Evolutionary conservation across 2,797 vertebrate genomes (phyloP).

Genomic region (Halcyon leucocephala): DNA sequence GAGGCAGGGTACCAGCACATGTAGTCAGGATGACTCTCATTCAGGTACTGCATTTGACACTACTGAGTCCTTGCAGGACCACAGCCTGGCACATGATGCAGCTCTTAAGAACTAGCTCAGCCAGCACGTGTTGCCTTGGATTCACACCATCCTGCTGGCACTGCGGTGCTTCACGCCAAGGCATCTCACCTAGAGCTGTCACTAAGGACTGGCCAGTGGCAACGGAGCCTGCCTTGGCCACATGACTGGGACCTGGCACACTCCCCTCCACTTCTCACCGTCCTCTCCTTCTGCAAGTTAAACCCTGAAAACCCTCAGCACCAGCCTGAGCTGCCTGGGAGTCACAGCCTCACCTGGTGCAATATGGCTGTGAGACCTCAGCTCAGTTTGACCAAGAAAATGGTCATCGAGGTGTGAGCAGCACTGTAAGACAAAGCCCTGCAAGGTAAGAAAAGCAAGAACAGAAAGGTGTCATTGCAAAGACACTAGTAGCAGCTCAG

Average conservation of each 20-base stretch:
- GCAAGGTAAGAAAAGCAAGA: background rate
- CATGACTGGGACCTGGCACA: fast-evolving
- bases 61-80: background rate
- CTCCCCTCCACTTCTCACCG: background rate
- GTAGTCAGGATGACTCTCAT: background rate
- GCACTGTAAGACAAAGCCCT: background rate
- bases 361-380: fast-evolving
- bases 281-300: background rate
- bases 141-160: background rate
- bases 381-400: background rate
- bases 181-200: background rate
- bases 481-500: background rate
- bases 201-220: background rate
- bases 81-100: no score
- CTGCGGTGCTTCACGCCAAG: background rate
- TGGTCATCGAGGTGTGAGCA: background rate
- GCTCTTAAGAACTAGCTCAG: background rate
- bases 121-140: fast-evolving
- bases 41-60: background rate
- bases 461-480: background rate
- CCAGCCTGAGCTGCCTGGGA: background rate
- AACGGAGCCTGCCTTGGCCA: background rate
- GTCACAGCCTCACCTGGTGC: fast-evolving
- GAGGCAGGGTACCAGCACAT: fast-evolving
- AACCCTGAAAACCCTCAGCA: fast-evolving